Conservation (phyloP, 2,888 invertebrate genomes). For the Phalera bucephala region DNA sequence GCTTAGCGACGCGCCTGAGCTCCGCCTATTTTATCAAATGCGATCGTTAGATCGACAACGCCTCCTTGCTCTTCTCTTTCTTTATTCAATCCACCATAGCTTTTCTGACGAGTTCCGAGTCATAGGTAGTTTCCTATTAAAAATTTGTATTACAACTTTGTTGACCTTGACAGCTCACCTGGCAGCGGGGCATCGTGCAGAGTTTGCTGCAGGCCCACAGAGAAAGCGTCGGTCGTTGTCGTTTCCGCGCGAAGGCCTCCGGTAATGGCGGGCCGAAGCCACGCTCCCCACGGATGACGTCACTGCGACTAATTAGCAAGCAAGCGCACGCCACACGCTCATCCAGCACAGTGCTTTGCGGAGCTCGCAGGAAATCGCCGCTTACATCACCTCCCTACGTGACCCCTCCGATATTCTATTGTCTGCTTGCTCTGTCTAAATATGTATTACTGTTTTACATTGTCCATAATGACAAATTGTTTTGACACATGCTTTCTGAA, state of each 20-base stretch:
- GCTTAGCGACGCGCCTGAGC: constrained; percentile 70
- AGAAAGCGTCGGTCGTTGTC: constrained; percentile 80
- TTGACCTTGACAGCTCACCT: constrained; percentile 49
- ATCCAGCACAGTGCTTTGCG: constrained; percentile 45
- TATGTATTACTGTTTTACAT: constrained; percentile 20
- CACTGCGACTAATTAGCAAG: constrained; percentile 71
- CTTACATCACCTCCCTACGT: constrained; percentile 73
- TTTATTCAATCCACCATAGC: constrained; percentile 2
- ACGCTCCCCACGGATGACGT: constrained; percentile 69
- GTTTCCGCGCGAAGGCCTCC: constrained; percentile 77
- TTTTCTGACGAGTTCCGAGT: too few relatives aligned
- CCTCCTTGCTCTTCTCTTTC: constrained; percentile 35
- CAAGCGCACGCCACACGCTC: constrained; percentile 59
- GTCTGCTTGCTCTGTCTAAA: constrained; percentile 32
- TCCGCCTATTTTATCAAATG: constrained; percentile 66
- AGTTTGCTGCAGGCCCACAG: constrained; percentile 48
- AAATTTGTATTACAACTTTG: constrained; percentile 4
- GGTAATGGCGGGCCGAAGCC: constrained; percentile 63
- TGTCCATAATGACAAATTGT: constrained; percentile 14
- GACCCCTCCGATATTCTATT: constrained; percentile 49
- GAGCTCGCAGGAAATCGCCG: constrained; percentile 70
- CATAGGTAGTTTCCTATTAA: too few relatives aligned
- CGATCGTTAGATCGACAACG: constrained; percentile 46
- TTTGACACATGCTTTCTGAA: background rate
- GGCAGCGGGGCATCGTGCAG: constrained; percentile 39